Base-by-base conservation (phyloP, 2,113 vertebrate genomes). In the Brachyhypopomus gauderio region DNA sequence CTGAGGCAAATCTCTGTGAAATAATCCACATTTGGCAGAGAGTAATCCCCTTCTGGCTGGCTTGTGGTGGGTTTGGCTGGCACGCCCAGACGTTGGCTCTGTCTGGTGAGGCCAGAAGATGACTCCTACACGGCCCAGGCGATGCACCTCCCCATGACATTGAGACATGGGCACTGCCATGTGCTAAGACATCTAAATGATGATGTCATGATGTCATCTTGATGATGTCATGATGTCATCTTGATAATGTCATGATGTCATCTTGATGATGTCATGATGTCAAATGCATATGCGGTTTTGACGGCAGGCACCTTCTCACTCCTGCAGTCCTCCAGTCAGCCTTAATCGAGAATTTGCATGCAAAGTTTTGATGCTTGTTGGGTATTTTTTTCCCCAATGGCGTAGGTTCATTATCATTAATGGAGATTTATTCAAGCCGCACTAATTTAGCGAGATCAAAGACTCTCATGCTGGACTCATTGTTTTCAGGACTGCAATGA, bases 331-430 rank as follows among this genome's bases (percentile, higher is more conserved):
- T 7, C 52, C 66, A 22, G 27, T 23, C 30, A 36, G 72, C 73
- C 77, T 80, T 77, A 69, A 70, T 59, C 73, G 67, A 59, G 62
- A 67, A 74, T 83, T 85, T 86, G 78, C 36, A 52, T 25, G 60
- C 77, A 80, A 83, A 67, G 80, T 85, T 79, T 83, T 83, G 81
- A 85, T 70, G 84, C 63, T 75, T 86, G 60, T 75, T 70, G 63
- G 73, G 59, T 52, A 12, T 52, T 52, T 11, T 9, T 5, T 9
- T 5, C 5, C 41, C 41, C 63, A 25, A 8, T 78, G 22, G 55
- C 38, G n/a, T 34, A 55, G 79, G 79, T 85, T 72, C 23, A 83
- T 85, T 77, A 77, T 12, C 2, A 60, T 75, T 80, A 82, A 83
- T 83, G 73, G 83, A 83, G 77, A 83, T 83, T 73, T 83, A 83